Evolutionary conservation across 2,113 vertebrate species (phyloP).

Genomic region (Laterallus jamaicensis): DNA sequence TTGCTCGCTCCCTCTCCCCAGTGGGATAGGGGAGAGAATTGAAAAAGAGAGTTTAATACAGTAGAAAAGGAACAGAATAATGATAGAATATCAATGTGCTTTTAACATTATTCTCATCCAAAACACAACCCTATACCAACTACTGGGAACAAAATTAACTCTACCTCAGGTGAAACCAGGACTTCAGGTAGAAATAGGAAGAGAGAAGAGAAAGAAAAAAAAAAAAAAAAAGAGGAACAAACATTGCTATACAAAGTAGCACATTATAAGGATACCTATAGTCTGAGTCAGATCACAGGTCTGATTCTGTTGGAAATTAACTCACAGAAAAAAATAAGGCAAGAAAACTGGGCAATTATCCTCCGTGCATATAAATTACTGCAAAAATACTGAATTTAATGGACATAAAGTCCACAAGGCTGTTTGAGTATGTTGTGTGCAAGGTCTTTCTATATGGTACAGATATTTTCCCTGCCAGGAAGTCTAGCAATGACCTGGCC

Average conservation of each 20-base stretch:
- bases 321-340: background rate
- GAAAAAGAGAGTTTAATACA: too few relatives aligned
- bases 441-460: background rate
- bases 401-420: background rate
- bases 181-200: background rate
- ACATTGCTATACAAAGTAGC: background rate
- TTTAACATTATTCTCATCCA: too few relatives aligned
- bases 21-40: too few relatives aligned
- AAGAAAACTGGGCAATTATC: background rate
- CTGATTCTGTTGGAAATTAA: background rate
- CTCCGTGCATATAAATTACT: background rate
- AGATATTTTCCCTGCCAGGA: background rate
- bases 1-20: too few relatives aligned
- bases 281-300: background rate
- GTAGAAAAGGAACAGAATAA: too few relatives aligned
- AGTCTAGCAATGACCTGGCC: background rate
- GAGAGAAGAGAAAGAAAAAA: background rate
- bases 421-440: background rate
- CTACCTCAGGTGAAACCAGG: too few relatives aligned
- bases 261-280: background rate
- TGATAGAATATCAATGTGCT: too few relatives aligned
- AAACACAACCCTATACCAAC: too few relatives aligned
- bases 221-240: background rate
- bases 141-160: too few relatives aligned
- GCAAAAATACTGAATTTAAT: background rate